These are phyloP conservation scores for Pleuronectes platessa DNA, from an alignment of 2,113 vertebrate species.

Conservation along the genomic window DNA sequence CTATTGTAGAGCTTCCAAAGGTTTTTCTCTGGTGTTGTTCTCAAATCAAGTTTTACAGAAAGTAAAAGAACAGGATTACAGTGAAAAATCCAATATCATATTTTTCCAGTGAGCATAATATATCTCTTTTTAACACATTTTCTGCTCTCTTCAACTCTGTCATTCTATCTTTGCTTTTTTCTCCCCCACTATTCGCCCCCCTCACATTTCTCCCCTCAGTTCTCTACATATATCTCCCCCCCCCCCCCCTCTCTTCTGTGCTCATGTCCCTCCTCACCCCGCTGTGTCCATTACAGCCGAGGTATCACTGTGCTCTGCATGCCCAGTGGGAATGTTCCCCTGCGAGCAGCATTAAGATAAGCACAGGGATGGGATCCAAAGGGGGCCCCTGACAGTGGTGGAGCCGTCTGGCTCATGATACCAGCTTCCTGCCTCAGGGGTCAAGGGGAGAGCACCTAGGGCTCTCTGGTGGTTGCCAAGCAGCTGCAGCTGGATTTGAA, in stretches of 20 bases:
- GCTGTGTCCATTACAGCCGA: slow-evolving; percentile 27
- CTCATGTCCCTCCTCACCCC: neutral
- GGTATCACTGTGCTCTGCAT: slow-evolving; percentile 25
- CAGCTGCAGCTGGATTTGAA: slow-evolving; percentile 1
- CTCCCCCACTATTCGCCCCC: neutral
- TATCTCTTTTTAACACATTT: neutral
- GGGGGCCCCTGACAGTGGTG: slow-evolving; percentile 29
- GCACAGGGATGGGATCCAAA: slow-evolving; percentile 47
- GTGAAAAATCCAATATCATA: neutral
- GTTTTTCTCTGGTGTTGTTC: no score
- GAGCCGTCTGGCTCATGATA: slow-evolving; percentile 46
- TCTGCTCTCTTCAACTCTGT: neutral
- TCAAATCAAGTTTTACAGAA: neutral
- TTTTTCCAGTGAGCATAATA: neutral
- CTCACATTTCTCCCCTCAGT: neutral
- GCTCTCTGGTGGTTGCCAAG: neutral
- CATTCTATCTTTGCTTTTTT: slow-evolving; percentile 2
- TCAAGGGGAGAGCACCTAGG: slow-evolving; percentile 26
- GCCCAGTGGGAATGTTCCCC: slow-evolving; percentile 51
- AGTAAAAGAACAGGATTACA: neutral
- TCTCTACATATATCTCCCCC: slow-evolving; percentile 3
- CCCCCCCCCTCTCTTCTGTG: neutral
- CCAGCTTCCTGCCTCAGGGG: slow-evolving; percentile 36
- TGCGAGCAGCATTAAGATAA: slow-evolving; percentile 49
- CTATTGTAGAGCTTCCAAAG: no score